Percentiles rank a stretch among this genome's conserved stretches.
These are phyloP conservation scores for Gnathonemus echidnorhynchus DNA, from an alignment of 2,113 vertebrate genomes.

Conservation along the genomic window DNA sequence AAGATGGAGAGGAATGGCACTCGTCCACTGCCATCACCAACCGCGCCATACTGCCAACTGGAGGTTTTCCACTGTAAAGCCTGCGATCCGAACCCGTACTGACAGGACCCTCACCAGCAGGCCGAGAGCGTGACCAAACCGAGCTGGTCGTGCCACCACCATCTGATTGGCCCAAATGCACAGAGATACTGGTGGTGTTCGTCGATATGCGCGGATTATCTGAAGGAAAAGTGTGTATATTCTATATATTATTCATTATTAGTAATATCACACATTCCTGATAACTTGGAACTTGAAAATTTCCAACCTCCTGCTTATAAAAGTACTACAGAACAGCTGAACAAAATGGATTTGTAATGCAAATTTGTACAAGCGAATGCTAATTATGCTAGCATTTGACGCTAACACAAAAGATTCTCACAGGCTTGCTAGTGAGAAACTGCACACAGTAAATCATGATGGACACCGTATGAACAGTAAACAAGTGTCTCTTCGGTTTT, in stretches of 20 bases:
- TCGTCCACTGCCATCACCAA: neutral
- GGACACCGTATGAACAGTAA: neutral
- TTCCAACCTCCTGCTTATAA: neutral
- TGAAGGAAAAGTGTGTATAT: neutral
- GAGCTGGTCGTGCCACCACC: neutral
- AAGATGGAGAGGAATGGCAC: neutral
- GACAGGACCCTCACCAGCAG: neutral
- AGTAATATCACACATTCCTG: neutral
- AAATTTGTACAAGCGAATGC: neutral
- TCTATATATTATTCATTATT: neutral
- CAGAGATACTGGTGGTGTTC: neutral
- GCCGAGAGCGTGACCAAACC: neutral
- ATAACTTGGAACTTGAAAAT: neutral
- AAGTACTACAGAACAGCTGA: neutral
- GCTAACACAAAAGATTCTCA: neutral
- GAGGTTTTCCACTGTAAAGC: neutral
- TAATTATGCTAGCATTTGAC: neutral
- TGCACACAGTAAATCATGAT: neutral
- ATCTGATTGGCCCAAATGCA: neutral
- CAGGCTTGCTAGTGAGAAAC: neutral
- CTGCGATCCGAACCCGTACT: neutral
- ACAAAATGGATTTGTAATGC: neutral
- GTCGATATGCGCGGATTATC: neutral
- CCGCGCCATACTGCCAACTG: neutral
- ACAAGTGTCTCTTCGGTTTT: neutral